phyloP scores from a whole-genome alignment of 2,888 invertebrate species.

The Chalcis sispes region DNA sequence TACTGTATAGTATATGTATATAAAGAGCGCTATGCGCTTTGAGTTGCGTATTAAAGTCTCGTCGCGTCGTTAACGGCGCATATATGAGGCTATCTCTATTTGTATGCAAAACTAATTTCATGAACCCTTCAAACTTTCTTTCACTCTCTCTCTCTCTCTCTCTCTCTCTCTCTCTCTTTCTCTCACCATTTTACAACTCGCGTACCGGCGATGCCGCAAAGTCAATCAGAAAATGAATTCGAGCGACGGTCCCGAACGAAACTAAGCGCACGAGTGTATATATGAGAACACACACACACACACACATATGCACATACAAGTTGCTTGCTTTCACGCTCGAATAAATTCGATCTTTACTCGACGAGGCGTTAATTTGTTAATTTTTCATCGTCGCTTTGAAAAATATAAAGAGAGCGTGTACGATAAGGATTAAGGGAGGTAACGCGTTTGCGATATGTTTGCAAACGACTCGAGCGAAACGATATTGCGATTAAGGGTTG shows the following conservation, averaged over 20 bases:
- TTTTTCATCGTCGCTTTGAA: background rate
- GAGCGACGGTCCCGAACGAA: conserved; percentile 23
- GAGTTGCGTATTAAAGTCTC: conserved; percentile 30
- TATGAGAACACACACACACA: too few species aligned
- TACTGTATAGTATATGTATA: too few species aligned
- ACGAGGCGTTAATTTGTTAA: conserved; percentile 36
- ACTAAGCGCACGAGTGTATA: too few species aligned
- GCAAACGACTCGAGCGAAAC: too few species aligned
- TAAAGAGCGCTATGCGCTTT: too few species aligned
- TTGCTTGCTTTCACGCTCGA: background rate
- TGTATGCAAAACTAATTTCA: conserved; percentile 58
- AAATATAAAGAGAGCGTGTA: background rate
- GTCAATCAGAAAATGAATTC: conserved; percentile 49
- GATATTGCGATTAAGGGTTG: too few species aligned
- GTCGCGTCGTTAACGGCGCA: conserved; percentile 30
- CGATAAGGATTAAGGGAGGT: too few species aligned
- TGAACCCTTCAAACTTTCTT: background rate
- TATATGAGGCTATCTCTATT: conserved; percentile 44
- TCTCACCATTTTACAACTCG: background rate
- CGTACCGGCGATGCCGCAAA: conserved; percentile 7
- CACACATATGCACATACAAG: too few species aligned
- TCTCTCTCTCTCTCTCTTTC: background rate
- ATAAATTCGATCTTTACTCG: conserved; percentile 25
- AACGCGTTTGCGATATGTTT: too few species aligned
- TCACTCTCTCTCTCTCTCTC: background rate